These are phyloP conservation scores for Harpalus rufipes DNA, from an alignment of 2,888 invertebrate species.

Conservation along the genomic window DNA sequence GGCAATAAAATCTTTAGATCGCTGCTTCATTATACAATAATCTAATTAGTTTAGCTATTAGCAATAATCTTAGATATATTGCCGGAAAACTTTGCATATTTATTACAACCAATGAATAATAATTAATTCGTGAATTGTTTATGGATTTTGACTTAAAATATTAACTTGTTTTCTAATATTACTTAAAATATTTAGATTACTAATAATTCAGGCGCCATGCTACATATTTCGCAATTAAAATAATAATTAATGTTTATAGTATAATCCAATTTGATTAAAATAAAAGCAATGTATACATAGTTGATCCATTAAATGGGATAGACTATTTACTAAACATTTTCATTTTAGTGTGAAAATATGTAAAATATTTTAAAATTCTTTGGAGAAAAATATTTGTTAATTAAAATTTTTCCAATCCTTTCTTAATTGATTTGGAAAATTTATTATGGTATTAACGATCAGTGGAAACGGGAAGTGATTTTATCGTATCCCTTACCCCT, in stretches of 20 bases:
- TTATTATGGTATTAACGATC: no score
- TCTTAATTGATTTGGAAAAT: neutral
- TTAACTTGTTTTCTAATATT: neutral
- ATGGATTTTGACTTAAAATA: neutral
- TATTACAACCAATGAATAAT: neutral
- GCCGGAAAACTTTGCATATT: neutral
- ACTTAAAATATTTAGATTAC: neutral
- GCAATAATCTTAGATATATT: conserved; percentile 27
- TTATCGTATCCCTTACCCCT: no score
- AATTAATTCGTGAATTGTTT: neutral
- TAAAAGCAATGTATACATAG: neutral
- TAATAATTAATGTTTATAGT: conserved; percentile 8
- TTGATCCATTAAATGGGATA: conserved; percentile 14
- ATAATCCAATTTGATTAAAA: neutral
- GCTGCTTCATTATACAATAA: conserved; percentile 28
- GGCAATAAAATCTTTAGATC: conserved; percentile 27
- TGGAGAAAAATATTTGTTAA: conserved; percentile 1
- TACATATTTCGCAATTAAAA: neutral
- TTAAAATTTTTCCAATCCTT: conserved; percentile 21
- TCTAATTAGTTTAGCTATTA: conserved; percentile 19
- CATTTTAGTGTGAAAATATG: conserved; percentile 13
- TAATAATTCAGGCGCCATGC: neutral
- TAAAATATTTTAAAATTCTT: conserved; percentile 18
- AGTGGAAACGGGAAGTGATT: no score
- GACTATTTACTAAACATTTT: conserved; percentile 10